These are phyloP conservation scores for Formica selysi DNA, from an alignment of 1,140 invertebrate genomes.

Conservation along the genomic window DNA sequence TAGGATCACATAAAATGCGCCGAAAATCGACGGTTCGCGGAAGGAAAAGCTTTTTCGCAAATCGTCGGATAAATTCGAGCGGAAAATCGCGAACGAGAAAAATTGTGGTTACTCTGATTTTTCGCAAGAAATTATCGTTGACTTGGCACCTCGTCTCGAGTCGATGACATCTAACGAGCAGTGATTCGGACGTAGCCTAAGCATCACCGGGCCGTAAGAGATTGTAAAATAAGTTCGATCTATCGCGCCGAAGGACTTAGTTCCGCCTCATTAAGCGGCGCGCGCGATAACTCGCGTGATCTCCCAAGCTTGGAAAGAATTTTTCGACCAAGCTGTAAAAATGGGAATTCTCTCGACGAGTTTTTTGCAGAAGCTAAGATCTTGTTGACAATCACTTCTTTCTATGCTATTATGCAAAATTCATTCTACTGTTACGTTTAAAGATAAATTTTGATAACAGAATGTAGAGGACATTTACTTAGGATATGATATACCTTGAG, in stretches of 20 bases:
- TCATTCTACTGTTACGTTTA: constrained; percentile 11
- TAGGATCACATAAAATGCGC: background rate
- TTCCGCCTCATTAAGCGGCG: constrained; percentile 64
- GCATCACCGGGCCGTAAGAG: background rate
- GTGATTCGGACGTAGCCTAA: constrained; percentile 28
- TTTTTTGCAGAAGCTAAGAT: constrained; percentile 14
- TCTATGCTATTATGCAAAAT: background rate
- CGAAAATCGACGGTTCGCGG: constrained; percentile 46
- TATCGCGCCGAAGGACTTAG: constrained; percentile 49
- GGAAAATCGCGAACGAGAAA: constrained; percentile 54
- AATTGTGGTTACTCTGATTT: constrained; percentile 41
- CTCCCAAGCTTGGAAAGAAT: background rate
- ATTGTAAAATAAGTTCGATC: constrained; percentile 59
- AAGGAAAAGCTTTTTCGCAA: constrained; percentile 2
- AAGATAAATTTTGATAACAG: constrained; percentile 14
- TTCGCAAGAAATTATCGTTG: constrained; percentile 39
- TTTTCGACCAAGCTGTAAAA: constrained; percentile 33
- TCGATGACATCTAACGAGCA: constrained; percentile 8
- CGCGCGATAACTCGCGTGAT: constrained; percentile 37
- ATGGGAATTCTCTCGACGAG: background rate
- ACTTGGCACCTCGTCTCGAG: background rate
- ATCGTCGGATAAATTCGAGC: constrained; percentile 49
- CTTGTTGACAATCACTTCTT: background rate
- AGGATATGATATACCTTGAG: no score
- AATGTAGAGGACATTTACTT: background rate